Evolutionary conservation across 2,888 invertebrate genomes (phyloP).

Genomic region (Brassicogethes aeneus): DNA sequence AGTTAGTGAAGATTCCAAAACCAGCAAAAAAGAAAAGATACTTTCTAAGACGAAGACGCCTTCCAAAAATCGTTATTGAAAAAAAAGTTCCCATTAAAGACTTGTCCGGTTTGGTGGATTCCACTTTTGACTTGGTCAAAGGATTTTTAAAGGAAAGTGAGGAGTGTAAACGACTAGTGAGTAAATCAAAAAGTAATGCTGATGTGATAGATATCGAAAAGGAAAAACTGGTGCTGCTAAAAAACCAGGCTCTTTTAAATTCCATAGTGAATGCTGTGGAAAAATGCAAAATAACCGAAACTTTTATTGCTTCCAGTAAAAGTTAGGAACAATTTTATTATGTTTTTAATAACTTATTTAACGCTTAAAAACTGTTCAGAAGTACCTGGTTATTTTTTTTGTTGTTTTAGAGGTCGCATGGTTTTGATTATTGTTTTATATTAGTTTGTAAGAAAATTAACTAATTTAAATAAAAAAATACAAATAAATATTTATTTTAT

Average conservation of each 20-base stretch:
- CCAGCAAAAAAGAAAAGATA: conserved; percentile 17
- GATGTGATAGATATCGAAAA: not conserved
- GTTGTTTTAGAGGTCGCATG: too few species aligned
- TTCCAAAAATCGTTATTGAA: conserved; percentile 11
- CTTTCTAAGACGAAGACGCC: conserved; percentile 13
- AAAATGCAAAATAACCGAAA: too few species aligned
- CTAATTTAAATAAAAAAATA: too few species aligned
- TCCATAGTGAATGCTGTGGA: not conserved
- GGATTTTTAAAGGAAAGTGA: conserved; percentile 9
- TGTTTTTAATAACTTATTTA: too few species aligned
- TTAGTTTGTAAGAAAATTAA: too few species aligned
- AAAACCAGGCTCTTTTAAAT: not conserved
- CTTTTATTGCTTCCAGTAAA: too few species aligned
- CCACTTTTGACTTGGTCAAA: conserved; percentile 22
- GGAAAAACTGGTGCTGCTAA: not conserved
- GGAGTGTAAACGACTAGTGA: not conserved
- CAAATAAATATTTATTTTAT: too few species aligned
- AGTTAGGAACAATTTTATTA: too few species aligned
- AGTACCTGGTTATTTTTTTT: too few species aligned
- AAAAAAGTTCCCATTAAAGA: conserved; percentile 19
- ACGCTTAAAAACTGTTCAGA: too few species aligned
- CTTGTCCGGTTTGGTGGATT: conserved; percentile 22
- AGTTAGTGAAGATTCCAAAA: conserved; percentile 6
- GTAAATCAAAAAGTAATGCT: not conserved
- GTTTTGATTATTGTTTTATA: too few species aligned